Conservation (phyloP, 2,797 vertebrate species). For the Xiphophorus birchmanni region DNA sequence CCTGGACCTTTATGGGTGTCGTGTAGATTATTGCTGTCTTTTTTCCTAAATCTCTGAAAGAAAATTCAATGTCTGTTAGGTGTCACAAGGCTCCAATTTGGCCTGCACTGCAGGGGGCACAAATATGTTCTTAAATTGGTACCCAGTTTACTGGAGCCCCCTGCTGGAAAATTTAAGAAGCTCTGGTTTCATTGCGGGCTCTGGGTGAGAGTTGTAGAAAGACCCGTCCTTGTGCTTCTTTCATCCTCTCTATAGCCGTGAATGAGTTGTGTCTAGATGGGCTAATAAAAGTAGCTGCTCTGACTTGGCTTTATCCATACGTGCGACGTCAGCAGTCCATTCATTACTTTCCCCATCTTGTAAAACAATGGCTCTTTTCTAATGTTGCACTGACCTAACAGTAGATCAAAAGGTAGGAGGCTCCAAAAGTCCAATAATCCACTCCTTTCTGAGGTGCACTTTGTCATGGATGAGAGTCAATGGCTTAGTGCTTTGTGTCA, state of each 20-base stretch:
- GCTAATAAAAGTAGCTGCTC: constrained; percentile 66
- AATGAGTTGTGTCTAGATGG: constrained; percentile 65
- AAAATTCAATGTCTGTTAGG: constrained; percentile 11
- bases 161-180: constrained; percentile 61
- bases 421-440: constrained; percentile 74
- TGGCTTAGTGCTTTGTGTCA: constrained; percentile 79
- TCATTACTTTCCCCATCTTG: constrained; percentile 60
- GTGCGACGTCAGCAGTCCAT: constrained; percentile 59
- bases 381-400: constrained; percentile 69
- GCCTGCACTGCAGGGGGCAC: constrained; percentile 20
- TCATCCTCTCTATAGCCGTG: constrained; percentile 24
- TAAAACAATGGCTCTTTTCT: constrained; percentile 79
- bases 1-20: constrained; percentile 17
- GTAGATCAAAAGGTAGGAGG: constrained; percentile 79
- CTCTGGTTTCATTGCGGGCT: neutral
- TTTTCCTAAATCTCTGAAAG: constrained; percentile 7
- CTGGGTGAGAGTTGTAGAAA: constrained; percentile 1
- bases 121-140: constrained; percentile 14
- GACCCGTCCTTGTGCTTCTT: neutral
- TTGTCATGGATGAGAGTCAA: constrained; percentile 76
- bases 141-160: constrained; percentile 69
- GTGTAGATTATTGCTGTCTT: constrained; percentile 49
- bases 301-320: constrained; percentile 36
- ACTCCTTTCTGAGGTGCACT: constrained; percentile 67
- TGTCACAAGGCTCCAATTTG: constrained; percentile 10